Percentiles rank a stretch among this genome's conserved stretches.
Evolutionary conservation across 2,888 invertebrate species (phyloP).

Genomic region (Cybosia mesomella): DNA sequence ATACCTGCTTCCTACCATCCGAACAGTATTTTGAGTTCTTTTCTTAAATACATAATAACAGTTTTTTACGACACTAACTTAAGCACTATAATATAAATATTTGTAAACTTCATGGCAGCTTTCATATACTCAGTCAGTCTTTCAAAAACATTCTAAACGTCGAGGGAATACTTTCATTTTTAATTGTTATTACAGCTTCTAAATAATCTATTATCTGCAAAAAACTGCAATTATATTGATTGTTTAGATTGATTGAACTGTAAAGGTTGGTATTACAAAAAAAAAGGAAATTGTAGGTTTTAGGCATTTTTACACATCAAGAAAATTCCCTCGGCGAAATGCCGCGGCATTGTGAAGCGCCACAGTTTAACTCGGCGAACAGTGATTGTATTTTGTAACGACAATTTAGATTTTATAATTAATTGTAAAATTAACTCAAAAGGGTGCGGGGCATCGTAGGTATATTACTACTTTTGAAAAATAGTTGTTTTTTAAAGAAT

Average conservation of each 20-base stretch:
- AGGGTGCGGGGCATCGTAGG: conserved; percentile 51
- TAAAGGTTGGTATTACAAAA: not conserved
- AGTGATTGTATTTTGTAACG: conserved; percentile 48
- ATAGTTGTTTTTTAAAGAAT: conserved; percentile 11
- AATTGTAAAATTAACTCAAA: conserved; percentile 58
- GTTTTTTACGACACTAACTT: not conserved
- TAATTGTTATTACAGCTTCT: conserved; percentile 10
- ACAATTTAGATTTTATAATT: conserved; percentile 58
- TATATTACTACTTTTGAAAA: conserved; percentile 18
- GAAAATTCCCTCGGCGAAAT: conserved; percentile 23
- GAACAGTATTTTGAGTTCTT: not conserved
- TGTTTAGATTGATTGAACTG: too few relatives aligned
- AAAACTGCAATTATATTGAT: not conserved
- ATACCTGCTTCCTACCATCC: not conserved
- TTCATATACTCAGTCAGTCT: conserved; percentile 40
- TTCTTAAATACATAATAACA: not conserved
- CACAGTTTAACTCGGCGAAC: conserved; percentile 28
- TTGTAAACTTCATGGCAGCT: conserved; percentile 41
- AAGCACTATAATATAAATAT: conserved; percentile 4
- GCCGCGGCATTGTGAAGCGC: conserved; percentile 34
- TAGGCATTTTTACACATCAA: not conserved
- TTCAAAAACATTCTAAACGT: conserved; percentile 41
- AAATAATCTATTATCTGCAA: conserved; percentile 13
- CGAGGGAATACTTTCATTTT: conserved; percentile 26
- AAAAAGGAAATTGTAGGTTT: not conserved